Conservation (phyloP, 2,797 vertebrate genomes). For the Clarias platycephalus region DNA sequence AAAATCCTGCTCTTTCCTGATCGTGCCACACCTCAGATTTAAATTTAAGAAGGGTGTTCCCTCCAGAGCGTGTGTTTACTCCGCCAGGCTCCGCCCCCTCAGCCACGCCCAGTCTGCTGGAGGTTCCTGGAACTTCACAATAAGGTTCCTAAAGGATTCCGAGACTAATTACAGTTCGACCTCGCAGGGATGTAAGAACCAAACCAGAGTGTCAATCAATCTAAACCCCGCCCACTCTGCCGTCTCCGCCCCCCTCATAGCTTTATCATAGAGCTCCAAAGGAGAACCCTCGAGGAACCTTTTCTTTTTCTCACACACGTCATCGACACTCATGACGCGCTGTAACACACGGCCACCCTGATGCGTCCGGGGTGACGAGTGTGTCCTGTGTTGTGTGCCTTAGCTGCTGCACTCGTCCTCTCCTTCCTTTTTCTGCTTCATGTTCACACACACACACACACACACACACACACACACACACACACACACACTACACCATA, state of each 20-base stretch:
- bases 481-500: neutral
- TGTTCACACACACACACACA: neutral
- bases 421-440: neutral
- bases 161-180: neutral
- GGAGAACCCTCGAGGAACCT: neutral
- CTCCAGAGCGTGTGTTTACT: no score
- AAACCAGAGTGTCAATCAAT: neutral
- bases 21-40: neutral
- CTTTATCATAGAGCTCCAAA: neutral
- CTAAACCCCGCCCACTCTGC: neutral
- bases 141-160: neutral
- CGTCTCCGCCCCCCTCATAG: neutral
- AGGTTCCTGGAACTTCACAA: conserved; percentile 4
- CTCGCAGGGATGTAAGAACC: neutral
- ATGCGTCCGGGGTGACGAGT: neutral
- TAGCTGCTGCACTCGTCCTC: neutral
- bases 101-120: neutral
- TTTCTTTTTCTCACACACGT: neutral
- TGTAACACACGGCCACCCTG: neutral
- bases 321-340: neutral
- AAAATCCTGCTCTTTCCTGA: neutral
- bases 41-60: no score
- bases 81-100: conserved; percentile 1
- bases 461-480: neutral
- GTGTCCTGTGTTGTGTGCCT: neutral